phyloP scores from a whole-genome alignment of 2,888 invertebrate genomes.

The Harpalus rubripes region DNA sequence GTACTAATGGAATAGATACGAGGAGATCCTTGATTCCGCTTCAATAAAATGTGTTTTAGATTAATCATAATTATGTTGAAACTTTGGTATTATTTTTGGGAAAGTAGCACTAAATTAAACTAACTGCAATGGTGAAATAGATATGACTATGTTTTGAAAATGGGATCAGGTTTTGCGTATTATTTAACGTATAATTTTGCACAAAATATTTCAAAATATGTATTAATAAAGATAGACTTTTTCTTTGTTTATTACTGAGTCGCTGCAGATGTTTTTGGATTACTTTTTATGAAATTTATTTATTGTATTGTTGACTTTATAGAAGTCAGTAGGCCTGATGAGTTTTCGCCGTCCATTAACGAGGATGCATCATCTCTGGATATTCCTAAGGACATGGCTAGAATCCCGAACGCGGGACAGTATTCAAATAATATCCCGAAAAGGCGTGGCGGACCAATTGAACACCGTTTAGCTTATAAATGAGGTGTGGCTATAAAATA shows the following conservation, averaged over 20 bases:
- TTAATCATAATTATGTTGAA: constrained; percentile 38
- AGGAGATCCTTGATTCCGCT: background rate
- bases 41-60: background rate
- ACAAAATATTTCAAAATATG: background rate
- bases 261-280: background rate
- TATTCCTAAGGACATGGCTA: too few species aligned
- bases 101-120: constrained; percentile 34
- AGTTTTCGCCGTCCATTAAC: too few species aligned
- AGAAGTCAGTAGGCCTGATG: too few species aligned
- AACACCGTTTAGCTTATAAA: too few species aligned
- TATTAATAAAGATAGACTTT: background rate
- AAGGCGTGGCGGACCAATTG: too few species aligned
- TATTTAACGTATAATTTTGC: background rate
- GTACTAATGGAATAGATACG: background rate
- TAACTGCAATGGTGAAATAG: constrained; percentile 22
- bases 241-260: too few species aligned
- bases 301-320: background rate
- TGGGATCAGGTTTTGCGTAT: constrained; percentile 8
- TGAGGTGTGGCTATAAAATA: too few species aligned
- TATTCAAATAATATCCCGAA: too few species aligned
- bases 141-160: constrained; percentile 13
- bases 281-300: background rate
- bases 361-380: too few species aligned
- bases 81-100: constrained; percentile 38
- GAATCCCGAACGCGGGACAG: too few species aligned